phyloP scores from a whole-genome alignment of 2,113 vertebrate species.

The Ceuthmochares aereus region DNA sequence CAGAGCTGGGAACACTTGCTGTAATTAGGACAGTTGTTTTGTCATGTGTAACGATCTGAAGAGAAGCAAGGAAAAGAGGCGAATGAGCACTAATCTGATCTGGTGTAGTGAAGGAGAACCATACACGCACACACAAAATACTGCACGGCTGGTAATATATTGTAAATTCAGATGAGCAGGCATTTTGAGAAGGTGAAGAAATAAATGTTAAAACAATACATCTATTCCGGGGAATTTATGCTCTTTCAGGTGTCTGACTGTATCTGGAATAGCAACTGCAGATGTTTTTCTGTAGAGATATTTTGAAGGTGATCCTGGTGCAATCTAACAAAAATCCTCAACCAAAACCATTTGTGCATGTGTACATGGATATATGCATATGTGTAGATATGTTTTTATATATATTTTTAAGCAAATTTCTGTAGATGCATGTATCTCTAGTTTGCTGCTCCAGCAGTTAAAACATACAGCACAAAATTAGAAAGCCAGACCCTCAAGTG shows the following conservation, averaged over 20 bases:
- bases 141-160: background rate
- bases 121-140: background rate
- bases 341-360: background rate
- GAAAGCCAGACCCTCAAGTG: background rate
- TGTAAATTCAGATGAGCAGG: conserved; percentile 61
- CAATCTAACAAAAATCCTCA: background rate
- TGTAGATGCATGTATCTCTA: background rate
- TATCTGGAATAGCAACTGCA: conserved; percentile 14
- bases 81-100: conserved; percentile 69
- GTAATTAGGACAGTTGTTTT: conserved; percentile 78
- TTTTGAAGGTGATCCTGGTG: background rate
- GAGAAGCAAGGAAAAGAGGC: conserved; percentile 69
- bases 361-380: too few relatives aligned
- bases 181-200: conserved; percentile 36
- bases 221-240: conserved; percentile 37
- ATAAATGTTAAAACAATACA: conserved; percentile 56
- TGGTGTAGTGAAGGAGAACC: conserved; percentile 45
- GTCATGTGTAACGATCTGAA: conserved; percentile 78
- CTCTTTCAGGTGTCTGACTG: conserved; percentile 24
- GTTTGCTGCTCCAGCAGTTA: background rate
- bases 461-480: background rate
- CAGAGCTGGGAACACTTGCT: conserved; percentile 73
- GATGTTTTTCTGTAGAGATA: background rate
- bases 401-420: background rate
- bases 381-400: background rate